These are phyloP conservation scores for Pogonognathellus flavescens DNA, from an alignment of 1,140 invertebrate genomes.

Conservation along the genomic window DNA sequence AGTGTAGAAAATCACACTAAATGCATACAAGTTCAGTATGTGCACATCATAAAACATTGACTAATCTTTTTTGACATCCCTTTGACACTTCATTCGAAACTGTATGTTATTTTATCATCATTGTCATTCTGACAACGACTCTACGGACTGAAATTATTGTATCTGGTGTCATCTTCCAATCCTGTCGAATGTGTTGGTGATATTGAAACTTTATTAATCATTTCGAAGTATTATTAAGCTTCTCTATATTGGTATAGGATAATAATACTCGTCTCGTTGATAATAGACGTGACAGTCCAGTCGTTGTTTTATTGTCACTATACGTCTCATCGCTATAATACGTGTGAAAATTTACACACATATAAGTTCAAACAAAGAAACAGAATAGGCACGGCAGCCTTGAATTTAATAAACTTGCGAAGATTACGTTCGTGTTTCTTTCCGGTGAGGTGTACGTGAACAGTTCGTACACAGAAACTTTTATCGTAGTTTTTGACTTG, in stretches of 20 bases:
- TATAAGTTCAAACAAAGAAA: constrained; percentile 21
- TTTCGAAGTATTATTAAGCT: background rate
- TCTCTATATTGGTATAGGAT: background rate
- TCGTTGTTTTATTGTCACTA: too few relatives aligned
- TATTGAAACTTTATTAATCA: constrained; percentile 54
- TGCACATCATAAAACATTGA: constrained; percentile 47
- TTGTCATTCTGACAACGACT: constrained; percentile 25
- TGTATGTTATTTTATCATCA: constrained; percentile 15
- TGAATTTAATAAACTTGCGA: constrained; percentile 25
- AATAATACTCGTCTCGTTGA: too few relatives aligned
- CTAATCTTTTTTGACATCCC: constrained; percentile 19
- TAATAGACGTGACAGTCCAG: too few relatives aligned
- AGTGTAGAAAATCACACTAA: background rate
- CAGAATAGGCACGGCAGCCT: background rate
- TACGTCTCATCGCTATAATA: too few relatives aligned
- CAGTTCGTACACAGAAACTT: constrained; percentile 9
- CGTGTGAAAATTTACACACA: background rate
- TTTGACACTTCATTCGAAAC: background rate
- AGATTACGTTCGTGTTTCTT: background rate
- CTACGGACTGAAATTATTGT: background rate
- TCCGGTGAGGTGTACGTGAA: constrained; percentile 19
- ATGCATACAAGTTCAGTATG: background rate
- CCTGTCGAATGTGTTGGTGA: background rate
- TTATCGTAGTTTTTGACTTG: constrained; percentile 17
- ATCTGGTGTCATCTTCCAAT: background rate